These are phyloP conservation scores for Dynastes grantii DNA, from an alignment of 2,888 invertebrate genomes.

Conservation along the genomic window DNA sequence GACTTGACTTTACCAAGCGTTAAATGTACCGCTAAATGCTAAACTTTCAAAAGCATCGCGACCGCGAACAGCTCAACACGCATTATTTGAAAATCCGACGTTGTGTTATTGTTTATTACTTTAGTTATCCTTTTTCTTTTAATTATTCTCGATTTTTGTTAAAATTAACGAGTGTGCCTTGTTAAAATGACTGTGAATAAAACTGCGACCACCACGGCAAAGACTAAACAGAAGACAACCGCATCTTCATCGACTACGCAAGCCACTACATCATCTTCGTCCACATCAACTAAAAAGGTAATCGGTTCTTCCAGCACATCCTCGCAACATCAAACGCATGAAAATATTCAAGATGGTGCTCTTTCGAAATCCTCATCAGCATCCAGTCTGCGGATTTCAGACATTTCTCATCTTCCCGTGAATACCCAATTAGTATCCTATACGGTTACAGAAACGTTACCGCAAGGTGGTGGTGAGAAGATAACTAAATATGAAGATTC, in stretches of 20 bases:
- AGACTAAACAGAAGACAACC: slow-evolving; percentile 61
- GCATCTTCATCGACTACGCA: slow-evolving; percentile 31
- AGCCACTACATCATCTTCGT: slow-evolving; percentile 47
- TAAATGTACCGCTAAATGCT: slow-evolving; percentile 35
- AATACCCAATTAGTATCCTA: slow-evolving; percentile 65
- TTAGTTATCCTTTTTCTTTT: slow-evolving; percentile 32
- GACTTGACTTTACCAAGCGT: slow-evolving; percentile 39
- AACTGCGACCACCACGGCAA: slow-evolving; percentile 60
- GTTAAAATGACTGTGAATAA: slow-evolving; percentile 66
- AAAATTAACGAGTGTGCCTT: slow-evolving; percentile 36
- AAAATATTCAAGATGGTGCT: slow-evolving; percentile 49
- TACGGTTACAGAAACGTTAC: slow-evolving; percentile 67
- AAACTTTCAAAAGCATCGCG: slow-evolving; percentile 60
- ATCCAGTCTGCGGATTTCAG: slow-evolving; percentile 68
- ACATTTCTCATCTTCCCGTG: slow-evolving; percentile 68
- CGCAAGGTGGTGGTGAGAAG: slow-evolving; percentile 68
- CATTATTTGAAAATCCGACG: slow-evolving; percentile 48
- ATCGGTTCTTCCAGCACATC: slow-evolving; percentile 51
- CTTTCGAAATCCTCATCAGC: slow-evolving; percentile 66
- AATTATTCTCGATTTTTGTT: background rate
- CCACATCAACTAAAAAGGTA: slow-evolving; percentile 60
- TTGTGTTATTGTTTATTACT: slow-evolving; percentile 58
- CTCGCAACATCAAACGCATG: slow-evolving; percentile 6
- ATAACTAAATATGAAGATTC: slow-evolving; percentile 67
- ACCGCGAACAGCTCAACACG: slow-evolving; percentile 56